Evolutionary conservation across 2,113 vertebrate genomes (phyloP).

Genomic region (Helogale parvula): DNA sequence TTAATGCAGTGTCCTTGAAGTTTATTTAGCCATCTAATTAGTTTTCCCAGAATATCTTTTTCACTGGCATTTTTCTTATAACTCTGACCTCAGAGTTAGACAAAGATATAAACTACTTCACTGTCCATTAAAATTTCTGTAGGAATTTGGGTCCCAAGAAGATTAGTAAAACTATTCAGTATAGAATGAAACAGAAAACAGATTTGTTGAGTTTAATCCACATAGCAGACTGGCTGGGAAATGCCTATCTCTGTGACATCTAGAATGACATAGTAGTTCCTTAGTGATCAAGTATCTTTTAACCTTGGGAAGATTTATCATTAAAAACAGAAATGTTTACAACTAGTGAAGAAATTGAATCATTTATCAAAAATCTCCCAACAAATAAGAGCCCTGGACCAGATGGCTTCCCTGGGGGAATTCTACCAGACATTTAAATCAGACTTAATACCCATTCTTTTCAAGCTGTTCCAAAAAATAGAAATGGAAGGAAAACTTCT

Average conservation of each 20-base stretch:
- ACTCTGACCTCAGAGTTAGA: neutral
- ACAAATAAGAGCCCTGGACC: too few species aligned
- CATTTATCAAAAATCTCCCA: too few species aligned
- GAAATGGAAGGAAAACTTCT: too few species aligned
- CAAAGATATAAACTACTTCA: neutral
- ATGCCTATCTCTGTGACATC: neutral
- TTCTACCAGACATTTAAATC: too few species aligned
- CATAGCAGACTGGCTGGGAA: neutral
- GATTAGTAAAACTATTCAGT: neutral
- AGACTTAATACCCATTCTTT: too few species aligned
- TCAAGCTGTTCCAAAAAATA: too few species aligned
- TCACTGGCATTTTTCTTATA: neutral
- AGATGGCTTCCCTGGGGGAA: too few species aligned
- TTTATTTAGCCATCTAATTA: neutral
- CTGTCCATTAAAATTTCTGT: neutral
- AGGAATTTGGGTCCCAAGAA: neutral
- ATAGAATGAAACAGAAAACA: slow-evolving; percentile 8
- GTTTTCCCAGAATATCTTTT: neutral
- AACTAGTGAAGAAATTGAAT: too few species aligned
- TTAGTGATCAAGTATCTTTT: neutral
- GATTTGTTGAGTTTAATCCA: neutral
- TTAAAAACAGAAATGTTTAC: neutral
- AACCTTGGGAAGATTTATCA: neutral
- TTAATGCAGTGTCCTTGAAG: neutral
- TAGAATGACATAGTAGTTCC: neutral